Percentiles rank a stretch among this genome's conserved stretches.
phyloP scores from a whole-genome alignment of 2,888 invertebrate genomes.

The Chydorus sphaericus region DNA sequence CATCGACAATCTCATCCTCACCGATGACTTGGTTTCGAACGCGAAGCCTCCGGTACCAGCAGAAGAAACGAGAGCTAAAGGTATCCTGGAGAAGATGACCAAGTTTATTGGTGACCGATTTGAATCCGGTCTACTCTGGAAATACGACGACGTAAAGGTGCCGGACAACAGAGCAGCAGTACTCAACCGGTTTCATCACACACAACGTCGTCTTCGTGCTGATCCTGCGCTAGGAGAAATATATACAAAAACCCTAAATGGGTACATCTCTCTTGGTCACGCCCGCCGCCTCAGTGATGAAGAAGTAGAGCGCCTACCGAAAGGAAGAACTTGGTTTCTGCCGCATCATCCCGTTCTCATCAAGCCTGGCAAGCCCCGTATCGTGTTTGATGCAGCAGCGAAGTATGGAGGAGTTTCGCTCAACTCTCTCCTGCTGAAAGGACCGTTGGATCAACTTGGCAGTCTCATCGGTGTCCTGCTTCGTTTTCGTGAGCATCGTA shows the following conservation, averaged over 20 bases:
- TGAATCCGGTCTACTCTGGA: slow-evolving; percentile 14
- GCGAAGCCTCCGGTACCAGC: background rate
- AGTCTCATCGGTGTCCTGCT: slow-evolving; percentile 9
- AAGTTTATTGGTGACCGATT: slow-evolving; percentile 9
- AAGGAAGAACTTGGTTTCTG: slow-evolving; percentile 16
- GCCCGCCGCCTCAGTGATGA: background rate
- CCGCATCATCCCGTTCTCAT: slow-evolving; percentile 19
- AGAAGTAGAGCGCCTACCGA: background rate
- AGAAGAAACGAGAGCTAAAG: slow-evolving; percentile 5
- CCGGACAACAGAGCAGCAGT: slow-evolving; percentile 8
- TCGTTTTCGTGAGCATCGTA: slow-evolving; percentile 15
- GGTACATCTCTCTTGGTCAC: slow-evolving; percentile 11
- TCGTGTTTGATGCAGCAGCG: slow-evolving; percentile 11
- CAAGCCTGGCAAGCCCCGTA: background rate
- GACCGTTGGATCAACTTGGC: background rate
- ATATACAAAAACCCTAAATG: slow-evolving; percentile 3
- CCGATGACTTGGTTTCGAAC: too few relatives aligned
- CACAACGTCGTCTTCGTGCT: slow-evolving; percentile 1
- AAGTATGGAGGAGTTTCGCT: slow-evolving; percentile 12
- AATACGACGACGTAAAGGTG: background rate
- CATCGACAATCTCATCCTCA: too few relatives aligned
- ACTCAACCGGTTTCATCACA: background rate
- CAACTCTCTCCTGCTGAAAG: background rate
- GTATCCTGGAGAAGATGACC: slow-evolving; percentile 2
- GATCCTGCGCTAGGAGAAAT: background rate